Percentiles rank a stretch among this genome's conserved stretches.
Conservation (phyloP, 2,113 vertebrate genomes). For the Ornithorhynchus anatinus region DNA sequence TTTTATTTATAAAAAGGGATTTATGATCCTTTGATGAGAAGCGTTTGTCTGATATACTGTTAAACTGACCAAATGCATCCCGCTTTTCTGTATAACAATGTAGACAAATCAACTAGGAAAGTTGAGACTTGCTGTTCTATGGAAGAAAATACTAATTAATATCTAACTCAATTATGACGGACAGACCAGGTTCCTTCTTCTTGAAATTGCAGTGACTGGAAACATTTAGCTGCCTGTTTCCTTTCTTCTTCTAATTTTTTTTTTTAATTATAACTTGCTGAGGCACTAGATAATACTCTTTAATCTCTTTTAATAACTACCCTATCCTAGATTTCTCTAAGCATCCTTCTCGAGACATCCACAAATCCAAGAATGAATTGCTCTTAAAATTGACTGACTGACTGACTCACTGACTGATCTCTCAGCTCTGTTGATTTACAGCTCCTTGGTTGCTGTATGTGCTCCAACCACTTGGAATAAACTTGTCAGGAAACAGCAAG, state of each 20-base stretch:
- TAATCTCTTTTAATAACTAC: constrained; percentile 78
- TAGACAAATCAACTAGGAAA: constrained; percentile 61
- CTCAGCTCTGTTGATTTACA: constrained; percentile 55
- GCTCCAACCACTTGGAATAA: neutral
- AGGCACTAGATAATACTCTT: constrained; percentile 69
- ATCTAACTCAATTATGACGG: constrained; percentile 61
- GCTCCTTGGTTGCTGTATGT: constrained; percentile 34
- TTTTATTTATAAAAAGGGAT: constrained; percentile 15
- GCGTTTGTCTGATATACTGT: neutral
- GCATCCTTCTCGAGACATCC: constrained; percentile 64
- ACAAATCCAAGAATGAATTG: constrained; percentile 66
- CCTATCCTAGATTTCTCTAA: constrained; percentile 63
- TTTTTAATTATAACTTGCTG: constrained; percentile 72
- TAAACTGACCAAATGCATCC: neutral
- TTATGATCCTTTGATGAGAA: constrained; percentile 27
- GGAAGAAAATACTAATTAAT: constrained; percentile 70
- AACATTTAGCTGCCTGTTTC: constrained; percentile 69
- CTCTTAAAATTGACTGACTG: constrained; percentile 67
- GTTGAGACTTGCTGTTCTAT: constrained; percentile 55
- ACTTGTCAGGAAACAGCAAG: constrained; percentile 11
- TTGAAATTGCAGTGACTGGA: constrained; percentile 72
- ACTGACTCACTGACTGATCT: constrained; percentile 51
- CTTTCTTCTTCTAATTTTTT: neutral
- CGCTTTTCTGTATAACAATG: constrained; percentile 23
- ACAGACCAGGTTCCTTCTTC: constrained; percentile 63